Conservation (phyloP, 2,797 vertebrate genomes). For the Melopsittacus undulatus region DNA sequence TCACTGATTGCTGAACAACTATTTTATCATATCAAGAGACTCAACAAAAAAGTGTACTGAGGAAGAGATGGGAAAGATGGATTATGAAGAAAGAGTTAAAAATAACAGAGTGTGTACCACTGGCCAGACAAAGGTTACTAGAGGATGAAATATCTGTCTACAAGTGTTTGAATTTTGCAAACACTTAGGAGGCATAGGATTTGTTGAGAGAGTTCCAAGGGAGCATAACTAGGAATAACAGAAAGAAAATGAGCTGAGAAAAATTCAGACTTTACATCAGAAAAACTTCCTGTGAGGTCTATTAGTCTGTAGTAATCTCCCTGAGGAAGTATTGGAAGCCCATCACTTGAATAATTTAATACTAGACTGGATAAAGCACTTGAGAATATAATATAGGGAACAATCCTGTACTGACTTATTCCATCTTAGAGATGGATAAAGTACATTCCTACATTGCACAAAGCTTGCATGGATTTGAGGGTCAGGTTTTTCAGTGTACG, state of each 20-base stretch:
- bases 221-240: neutral
- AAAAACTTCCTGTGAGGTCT: conserved; percentile 27
- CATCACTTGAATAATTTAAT: conserved; percentile 46
- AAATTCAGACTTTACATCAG: conserved; percentile 4
- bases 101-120: neutral
- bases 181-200: neutral
- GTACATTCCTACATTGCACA: neutral
- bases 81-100: neutral
- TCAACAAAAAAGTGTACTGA: neutral
- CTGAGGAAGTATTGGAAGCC: neutral
- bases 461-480: neutral
- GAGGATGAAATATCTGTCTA: neutral
- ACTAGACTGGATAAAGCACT: neutral
- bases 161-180: neutral
- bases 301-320: neutral
- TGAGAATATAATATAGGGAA: neutral
- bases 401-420: neutral
- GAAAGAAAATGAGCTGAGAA: conserved; percentile 18
- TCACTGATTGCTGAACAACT: no score
- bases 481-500: neutral
- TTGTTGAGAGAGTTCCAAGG: neutral
- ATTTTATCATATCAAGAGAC: neutral
- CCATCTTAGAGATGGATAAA: neutral
- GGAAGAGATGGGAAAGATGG: neutral
- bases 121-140: neutral